phyloP scores from a whole-genome alignment of 2,113 vertebrate genomes.

The Butastur rufipennis region DNA sequence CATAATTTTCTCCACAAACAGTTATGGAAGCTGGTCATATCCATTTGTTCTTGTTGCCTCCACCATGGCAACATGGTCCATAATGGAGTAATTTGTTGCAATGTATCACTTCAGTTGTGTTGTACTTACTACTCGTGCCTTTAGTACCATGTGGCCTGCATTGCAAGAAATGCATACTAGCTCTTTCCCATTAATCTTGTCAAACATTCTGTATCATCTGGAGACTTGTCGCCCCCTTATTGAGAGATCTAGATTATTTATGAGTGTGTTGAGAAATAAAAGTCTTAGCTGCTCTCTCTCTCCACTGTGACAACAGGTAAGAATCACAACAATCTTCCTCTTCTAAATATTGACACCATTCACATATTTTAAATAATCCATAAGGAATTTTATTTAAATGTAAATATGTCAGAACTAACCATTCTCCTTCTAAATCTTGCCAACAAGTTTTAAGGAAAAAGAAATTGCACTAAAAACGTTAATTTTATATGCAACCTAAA shows the following conservation, averaged over 20 bases:
- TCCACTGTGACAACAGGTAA: background rate
- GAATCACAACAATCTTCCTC: background rate
- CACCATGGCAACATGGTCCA: rapidly evolving
- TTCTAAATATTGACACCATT: background rate
- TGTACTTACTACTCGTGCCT: background rate
- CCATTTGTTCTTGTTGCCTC: background rate
- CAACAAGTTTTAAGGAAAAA: background rate
- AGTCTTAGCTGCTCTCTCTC: background rate
- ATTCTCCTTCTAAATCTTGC: background rate
- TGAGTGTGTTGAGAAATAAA: background rate
- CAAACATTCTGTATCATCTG: background rate
- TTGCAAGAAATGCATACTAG: background rate
- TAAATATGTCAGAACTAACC: background rate
- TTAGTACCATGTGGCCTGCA: background rate
- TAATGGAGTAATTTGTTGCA: background rate
- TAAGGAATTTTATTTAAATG: background rate
- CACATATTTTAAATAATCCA: background rate
- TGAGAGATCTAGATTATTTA: background rate
- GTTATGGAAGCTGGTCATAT: background rate
- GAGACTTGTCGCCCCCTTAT: background rate
- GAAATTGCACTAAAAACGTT: background rate
- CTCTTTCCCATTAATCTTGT: background rate
- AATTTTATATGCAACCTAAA: background rate
- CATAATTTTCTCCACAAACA: rapidly evolving
- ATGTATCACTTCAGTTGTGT: background rate